Base-by-base conservation (phyloP, 1,140 invertebrate genomes). In the Bombus haemorrhoidalis region DNA sequence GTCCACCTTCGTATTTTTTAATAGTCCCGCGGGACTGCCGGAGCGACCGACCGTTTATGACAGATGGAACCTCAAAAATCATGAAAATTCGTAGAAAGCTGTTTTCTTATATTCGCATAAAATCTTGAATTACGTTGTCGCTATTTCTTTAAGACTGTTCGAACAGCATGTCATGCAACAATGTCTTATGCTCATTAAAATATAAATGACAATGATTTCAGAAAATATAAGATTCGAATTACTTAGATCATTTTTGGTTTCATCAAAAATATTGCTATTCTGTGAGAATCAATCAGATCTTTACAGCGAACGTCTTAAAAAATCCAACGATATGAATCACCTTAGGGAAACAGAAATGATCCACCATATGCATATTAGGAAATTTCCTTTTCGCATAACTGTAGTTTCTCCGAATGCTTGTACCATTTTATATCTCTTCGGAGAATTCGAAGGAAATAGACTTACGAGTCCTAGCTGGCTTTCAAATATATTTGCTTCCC, bases 1-100 rank as follows among this genome's bases (percentile, higher is more conserved):
- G 28, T 89, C n/a, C 12, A 47, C 22, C 28, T 62, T 47, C 43
- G 9, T 39, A 47, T 73, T 39, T 64, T 79, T 57, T 47, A 59
- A 75, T 76, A 34, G 28, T 34, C 28, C 28, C 3, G 0, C 3
- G 25, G 66, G 8, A 57, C 34, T n/a, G 22, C 13, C 25, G 34
- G 5, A 41, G 10, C 32, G 47, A 18, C 6, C 10, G 25, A 25
- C 18, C 6, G 3, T 37, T 68, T 22, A 1, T 22, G 18, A 68
- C 18, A 3, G 18, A 68, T 37, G 18, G 34, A 25, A 25, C 0
- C 22, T 37, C 22, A 68, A 37, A 37, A 68, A 25, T 37, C 0
- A 18, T 2, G n/a, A 66, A 8, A 66, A 66, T 32, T 32, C n/a
- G 5, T 32, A 66, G 13, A 18, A n/a, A 32, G 5, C n/a, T 64